These are phyloP conservation scores for Aphidoletes aphidimyza DNA, from an alignment of 2,888 invertebrate genomes.

Conservation along the genomic window DNA sequence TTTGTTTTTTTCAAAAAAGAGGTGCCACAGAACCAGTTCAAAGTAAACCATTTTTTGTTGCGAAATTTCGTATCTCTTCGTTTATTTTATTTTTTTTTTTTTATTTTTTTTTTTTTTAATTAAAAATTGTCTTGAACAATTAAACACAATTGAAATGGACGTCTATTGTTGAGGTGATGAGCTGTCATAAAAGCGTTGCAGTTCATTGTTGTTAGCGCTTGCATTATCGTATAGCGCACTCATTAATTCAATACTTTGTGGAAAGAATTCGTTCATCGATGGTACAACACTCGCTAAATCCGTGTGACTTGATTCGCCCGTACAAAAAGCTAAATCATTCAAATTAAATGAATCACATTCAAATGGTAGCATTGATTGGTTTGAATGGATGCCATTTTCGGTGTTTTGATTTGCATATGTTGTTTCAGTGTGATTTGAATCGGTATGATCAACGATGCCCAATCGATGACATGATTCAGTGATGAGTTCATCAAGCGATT, in stretches of 20 bases:
- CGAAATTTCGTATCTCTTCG: too few species aligned
- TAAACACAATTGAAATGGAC: background rate
- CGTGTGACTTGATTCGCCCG: background rate
- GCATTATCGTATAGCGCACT: background rate
- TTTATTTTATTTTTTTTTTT: too few species aligned
- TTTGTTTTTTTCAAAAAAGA: too few species aligned
- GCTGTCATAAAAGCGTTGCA: background rate
- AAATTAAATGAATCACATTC: slow-evolving; percentile 49
- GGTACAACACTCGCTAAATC: slow-evolving; percentile 12
- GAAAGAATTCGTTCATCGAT: slow-evolving; percentile 26
- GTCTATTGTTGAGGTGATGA: background rate
- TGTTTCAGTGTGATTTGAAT: slow-evolving; percentile 53
- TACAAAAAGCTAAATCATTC: slow-evolving; percentile 21
- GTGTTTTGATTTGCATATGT: background rate
- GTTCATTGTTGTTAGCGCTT: background rate
- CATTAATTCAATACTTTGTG: background rate
- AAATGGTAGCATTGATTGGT: background rate
- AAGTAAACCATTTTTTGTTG: too few species aligned
- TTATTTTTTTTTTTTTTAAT: background rate
- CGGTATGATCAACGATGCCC: slow-evolving; percentile 60
- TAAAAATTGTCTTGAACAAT: background rate
- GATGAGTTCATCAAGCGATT: slow-evolving; percentile 65
- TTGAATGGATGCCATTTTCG: slow-evolving; percentile 18
- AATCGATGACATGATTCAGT: slow-evolving; percentile 65
- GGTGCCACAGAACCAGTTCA: too few species aligned